Base-by-base conservation (phyloP, 2,113 vertebrate genomes). In the Plecturocebus donacophilus region DNA sequence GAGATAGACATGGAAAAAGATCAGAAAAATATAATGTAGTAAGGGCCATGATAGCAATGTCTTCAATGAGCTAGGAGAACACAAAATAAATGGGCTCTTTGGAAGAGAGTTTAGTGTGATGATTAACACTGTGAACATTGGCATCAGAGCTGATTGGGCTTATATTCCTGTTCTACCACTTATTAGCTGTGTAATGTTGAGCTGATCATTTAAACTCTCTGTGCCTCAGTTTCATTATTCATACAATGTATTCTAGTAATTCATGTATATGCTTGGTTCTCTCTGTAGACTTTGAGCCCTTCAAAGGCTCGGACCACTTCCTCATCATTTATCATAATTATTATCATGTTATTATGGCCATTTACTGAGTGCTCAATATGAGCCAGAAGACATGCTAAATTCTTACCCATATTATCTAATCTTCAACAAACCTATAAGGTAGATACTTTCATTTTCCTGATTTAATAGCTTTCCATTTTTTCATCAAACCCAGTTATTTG, bases 401-500 rank as follows among this genome's bases (percentile, higher is more conserved):
- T 94, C 42, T 76, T 75, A 94, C 49, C 71, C 19, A 85, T 64
- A 89, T n/a, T 92, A 40, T 92, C 75, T 90, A 77, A 79, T 70
- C 56, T 88, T 94, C 61, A 93, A 45, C 42, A 94, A 70, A 86
- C 32, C 52, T 92, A 4, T 95, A 49, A 91, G 7, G 49, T 42
- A 71, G 38, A 79, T 84, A 58, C 61, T 93, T 20, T 90, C 11
- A 80, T 80, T 87, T 91, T 95, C 70, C 79, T 94, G 91, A 75
- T 52, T 94, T 93, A 85, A 2, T 91, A n/a, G 7, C 58, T 68
- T 84, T 32, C 66, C 30, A 76, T 71, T 91, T 95, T 94, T 42
- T 94, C 64, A 85, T 91, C 77, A 93, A 96, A 93, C 32, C 6
- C 35, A 95, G 45, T 73, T 93, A 30, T 96, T 93, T 84, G 64